Conservation (phyloP, 2,797 vertebrate genomes). For the Epinephelus malabaricus region DNA sequence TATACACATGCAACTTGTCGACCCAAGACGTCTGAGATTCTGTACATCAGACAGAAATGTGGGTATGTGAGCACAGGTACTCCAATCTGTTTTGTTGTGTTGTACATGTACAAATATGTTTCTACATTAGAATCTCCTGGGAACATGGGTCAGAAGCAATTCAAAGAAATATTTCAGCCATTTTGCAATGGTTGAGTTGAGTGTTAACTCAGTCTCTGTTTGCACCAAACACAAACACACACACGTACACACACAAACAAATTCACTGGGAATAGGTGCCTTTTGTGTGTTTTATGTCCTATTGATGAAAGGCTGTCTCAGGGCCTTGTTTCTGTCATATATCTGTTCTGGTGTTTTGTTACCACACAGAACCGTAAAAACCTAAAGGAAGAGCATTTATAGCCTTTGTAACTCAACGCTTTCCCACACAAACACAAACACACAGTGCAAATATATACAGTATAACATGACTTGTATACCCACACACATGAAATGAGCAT, state of each 20-base stretch:
- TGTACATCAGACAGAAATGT: neutral
- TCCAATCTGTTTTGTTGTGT: neutral
- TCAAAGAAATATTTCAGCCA: neutral
- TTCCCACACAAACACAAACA: constrained; percentile 4
- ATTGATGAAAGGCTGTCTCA: constrained; percentile 36
- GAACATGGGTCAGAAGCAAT: neutral
- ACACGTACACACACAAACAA: neutral
- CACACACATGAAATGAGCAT: neutral
- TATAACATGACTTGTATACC: neutral
- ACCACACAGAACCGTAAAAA: constrained; percentile 28
- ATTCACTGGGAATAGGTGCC: neutral
- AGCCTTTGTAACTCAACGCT: constrained; percentile 32
- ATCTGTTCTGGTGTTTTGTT: constrained; percentile 41
- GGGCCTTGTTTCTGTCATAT: constrained; percentile 35
- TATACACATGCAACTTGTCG: neutral
- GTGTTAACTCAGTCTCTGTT: neutral
- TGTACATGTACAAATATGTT: neutral
- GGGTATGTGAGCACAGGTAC: neutral
- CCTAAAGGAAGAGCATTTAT: constrained; percentile 34
- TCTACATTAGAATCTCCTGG: neutral
- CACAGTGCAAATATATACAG: no score
- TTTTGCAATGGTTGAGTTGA: neutral
- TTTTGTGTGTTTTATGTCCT: constrained; percentile 37
- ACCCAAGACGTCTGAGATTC: neutral
- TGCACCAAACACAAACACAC: neutral